A percentile compares a stretch with the other conserved stretches of the same genome.
These are phyloP conservation scores for Rhinichthys osculus DNA, from an alignment of 2,797 vertebrate genomes.

Conservation along the genomic window DNA sequence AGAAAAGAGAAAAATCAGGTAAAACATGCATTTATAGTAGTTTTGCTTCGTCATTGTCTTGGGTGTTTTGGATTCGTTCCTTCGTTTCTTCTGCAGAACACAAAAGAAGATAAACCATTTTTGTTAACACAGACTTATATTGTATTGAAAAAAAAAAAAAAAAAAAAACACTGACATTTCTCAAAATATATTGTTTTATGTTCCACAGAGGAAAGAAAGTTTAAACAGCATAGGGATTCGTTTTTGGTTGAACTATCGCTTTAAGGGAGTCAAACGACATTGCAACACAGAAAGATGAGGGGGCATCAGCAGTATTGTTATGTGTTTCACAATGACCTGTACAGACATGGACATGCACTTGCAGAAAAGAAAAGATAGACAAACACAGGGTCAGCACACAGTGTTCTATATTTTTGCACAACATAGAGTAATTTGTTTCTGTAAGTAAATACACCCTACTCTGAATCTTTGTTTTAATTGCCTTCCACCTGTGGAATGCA, in stretches of 20 bases:
- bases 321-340: slow-evolving; percentile 29
- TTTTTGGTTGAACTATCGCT: background rate
- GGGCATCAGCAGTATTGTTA: background rate
- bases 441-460: background rate
- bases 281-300: slow-evolving; percentile 26
- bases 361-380: background rate
- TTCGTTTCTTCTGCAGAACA: background rate
- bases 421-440: background rate
- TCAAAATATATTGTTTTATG: background rate
- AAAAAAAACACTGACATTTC: background rate
- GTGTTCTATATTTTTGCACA: slow-evolving; percentile 9
- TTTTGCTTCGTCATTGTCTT: background rate
- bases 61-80: background rate
- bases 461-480: background rate
- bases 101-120: background rate
- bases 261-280: slow-evolving; percentile 21
- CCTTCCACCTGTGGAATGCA: background rate
- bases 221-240: background rate
- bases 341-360: slow-evolving; percentile 10
- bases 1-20: background rate
- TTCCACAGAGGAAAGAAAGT: background rate
- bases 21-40: background rate
- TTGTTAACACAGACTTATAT: background rate
- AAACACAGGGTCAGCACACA: slow-evolving; percentile 1
- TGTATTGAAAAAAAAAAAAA: background rate